A percentile compares a stretch with the other conserved stretches of the same genome.
Conservation (phyloP, 2,797 vertebrate species). For the Nyctalus aviator region DNA sequence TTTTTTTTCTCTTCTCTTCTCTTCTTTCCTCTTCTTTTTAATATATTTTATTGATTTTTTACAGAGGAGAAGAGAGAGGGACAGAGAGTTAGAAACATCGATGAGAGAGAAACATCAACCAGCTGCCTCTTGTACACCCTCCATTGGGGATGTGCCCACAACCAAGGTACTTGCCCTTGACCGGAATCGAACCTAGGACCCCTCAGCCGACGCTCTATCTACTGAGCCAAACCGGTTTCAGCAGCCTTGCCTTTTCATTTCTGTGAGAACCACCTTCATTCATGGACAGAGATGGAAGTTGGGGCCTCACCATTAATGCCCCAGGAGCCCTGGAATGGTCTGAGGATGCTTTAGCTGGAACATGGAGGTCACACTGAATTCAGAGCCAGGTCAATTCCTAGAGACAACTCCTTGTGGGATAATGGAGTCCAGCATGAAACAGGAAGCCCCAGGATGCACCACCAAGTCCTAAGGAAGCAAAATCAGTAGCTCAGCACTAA, state of each 20-base stretch:
- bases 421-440: neutral
- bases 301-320: neutral
- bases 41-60: too few relatives aligned
- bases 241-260: neutral
- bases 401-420: neutral
- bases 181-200: too few relatives aligned
- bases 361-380: neutral
- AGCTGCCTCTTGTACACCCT: too few relatives aligned
- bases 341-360: neutral
- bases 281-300: neutral
- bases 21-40: too few relatives aligned
- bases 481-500: neutral
- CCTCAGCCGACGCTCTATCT: too few relatives aligned
- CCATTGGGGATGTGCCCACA: too few relatives aligned
- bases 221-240: too few relatives aligned
- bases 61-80: too few relatives aligned
- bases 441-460: neutral
- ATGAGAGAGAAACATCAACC: too few relatives aligned
- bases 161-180: too few relatives aligned
- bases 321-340: neutral
- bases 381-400: neutral
- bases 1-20: fast-evolving
- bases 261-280: neutral
- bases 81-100: too few relatives aligned
- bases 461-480: neutral